Conservation (phyloP, 2,113 vertebrate species). For the Mormyrus lacerda region DNA sequence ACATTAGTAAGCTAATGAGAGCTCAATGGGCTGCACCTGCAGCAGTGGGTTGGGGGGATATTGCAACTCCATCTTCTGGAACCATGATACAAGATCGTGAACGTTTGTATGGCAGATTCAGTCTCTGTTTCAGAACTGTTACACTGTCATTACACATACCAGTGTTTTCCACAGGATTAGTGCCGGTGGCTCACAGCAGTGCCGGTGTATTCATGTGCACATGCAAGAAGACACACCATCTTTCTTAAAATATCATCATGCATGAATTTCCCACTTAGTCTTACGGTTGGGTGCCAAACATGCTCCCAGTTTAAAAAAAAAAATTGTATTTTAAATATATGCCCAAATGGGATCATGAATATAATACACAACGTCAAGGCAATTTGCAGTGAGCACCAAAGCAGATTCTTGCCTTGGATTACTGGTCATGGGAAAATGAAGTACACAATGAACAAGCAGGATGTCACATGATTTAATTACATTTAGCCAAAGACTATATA, state of each 20-base stretch:
- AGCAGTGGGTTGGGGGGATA: background rate
- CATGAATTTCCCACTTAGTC: background rate
- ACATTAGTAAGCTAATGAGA: background rate
- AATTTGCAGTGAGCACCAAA: background rate
- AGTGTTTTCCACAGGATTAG: background rate
- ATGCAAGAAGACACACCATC: background rate
- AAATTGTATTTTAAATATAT: no score
- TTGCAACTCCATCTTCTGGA: no score
- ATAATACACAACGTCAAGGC: no score
- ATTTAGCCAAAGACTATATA: background rate
- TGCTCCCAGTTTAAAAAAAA: background rate
- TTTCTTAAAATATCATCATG: background rate
- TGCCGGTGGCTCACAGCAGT: background rate
- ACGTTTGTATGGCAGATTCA: no score
- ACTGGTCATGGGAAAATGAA: background rate
- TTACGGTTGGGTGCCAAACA: background rate
- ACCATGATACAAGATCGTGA: no score
- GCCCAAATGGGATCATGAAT: no score
- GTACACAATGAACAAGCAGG: background rate
- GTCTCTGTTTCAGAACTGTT: no score
- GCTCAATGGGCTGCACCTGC: background rate
- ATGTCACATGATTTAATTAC: background rate
- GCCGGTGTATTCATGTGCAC: background rate
- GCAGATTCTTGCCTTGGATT: background rate
- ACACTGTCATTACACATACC: background rate